Conservation (phyloP, 2,888 invertebrate species). For the Phaedon cochleariae region DNA sequence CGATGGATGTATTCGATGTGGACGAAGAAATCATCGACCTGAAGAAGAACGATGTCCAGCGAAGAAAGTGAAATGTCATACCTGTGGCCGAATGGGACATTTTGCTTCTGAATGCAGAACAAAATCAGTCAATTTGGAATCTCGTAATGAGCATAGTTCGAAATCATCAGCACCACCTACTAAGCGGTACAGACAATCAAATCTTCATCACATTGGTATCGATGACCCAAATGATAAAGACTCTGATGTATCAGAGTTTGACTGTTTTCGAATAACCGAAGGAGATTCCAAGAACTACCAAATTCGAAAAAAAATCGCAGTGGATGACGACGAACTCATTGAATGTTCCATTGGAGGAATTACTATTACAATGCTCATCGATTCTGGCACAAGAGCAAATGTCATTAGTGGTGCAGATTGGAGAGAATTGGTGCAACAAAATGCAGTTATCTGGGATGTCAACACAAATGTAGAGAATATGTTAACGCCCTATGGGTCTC, state of each 20-base stretch:
- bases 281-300: background rate
- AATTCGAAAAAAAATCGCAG: background rate
- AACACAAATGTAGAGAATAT: slow-evolving; percentile 8
- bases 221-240: background rate
- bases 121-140: background rate
- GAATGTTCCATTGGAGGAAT: slow-evolving; percentile 37
- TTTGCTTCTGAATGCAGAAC: background rate
- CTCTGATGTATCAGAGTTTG: background rate
- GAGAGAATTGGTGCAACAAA: background rate
- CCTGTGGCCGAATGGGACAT: background rate
- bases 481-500: background rate
- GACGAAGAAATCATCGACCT: background rate
- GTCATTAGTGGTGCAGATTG: slow-evolving; percentile 20
- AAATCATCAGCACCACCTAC: background rate
- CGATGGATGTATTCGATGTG: background rate
- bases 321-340: slow-evolving; percentile 28
- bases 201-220: background rate
- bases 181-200: background rate
- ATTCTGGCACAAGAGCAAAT: slow-evolving; percentile 40
- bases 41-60: slow-evolving; percentile 2
- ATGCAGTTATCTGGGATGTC: slow-evolving; percentile 30
- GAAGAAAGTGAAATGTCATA: background rate
- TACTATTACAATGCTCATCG: slow-evolving; percentile 35
- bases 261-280: background rate
- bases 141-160: background rate